Conservation (phyloP, 2,797 vertebrate genomes). For the Muraenolepis orangiensis region DNA sequence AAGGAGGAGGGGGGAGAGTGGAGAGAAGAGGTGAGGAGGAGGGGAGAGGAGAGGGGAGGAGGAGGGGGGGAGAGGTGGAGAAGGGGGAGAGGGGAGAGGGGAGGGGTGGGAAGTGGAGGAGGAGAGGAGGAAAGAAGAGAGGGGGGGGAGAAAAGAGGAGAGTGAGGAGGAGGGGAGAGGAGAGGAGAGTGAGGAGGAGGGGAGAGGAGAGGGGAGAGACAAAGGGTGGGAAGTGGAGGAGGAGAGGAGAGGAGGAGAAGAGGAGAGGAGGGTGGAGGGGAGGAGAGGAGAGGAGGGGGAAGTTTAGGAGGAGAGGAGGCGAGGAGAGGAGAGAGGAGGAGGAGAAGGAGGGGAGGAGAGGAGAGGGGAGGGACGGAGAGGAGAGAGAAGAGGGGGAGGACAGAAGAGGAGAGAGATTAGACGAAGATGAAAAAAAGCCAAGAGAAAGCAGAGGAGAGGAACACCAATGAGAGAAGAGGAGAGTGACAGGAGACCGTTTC, state of each 20-base stretch:
- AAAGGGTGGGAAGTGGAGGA: not conserved
- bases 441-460: not conserved
- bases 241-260: constrained; percentile 1
- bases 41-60: not conserved
- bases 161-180: not conserved
- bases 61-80: not conserved
- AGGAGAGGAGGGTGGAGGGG: not conserved
- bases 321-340: not conserved
- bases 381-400: not conserved
- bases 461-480: constrained; percentile 10
- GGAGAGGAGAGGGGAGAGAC: not conserved
- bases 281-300: not conserved
- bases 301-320: not conserved
- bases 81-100: not conserved
- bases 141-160: too few species aligned
- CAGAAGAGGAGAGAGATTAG: constrained; percentile 8
- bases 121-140: constrained; percentile 6
- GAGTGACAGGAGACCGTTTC: not conserved
- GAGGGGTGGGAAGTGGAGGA: not conserved
- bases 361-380: not conserved
- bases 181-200: not conserved
- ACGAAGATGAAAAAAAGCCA: too few species aligned
- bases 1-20: too few species aligned
- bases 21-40: constrained; percentile 1
- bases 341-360: not conserved